Evolutionary conservation across 2,888 invertebrate genomes (phyloP).

Genomic region (Apocheima hispidaria): DNA sequence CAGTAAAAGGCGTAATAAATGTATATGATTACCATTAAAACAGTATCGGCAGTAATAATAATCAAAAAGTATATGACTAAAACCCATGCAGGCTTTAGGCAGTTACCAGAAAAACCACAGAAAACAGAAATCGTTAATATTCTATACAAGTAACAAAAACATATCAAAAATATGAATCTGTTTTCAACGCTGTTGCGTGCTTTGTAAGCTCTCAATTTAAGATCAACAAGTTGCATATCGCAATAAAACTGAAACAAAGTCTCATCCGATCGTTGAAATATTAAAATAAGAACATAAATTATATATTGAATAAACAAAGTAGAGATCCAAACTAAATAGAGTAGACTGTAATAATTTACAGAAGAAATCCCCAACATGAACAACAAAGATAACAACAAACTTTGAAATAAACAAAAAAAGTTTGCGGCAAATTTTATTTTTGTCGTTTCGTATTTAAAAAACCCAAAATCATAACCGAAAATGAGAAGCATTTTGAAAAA

Average conservation of each 20-base stretch:
- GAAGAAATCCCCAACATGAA: background rate
- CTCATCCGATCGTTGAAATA: background rate
- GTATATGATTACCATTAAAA: background rate
- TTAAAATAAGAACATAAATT: background rate
- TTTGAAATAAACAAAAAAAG: background rate
- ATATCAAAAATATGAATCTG: background rate
- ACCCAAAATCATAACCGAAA: background rate
- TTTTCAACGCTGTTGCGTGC: background rate
- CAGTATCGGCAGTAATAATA: background rate
- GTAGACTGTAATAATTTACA: background rate
- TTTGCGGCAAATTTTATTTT: background rate
- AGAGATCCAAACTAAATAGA: background rate
- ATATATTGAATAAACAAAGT: background rate
- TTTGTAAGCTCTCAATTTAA: background rate
- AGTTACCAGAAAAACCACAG: background rate
- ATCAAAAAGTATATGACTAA: background rate
- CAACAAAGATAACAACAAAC: background rate
- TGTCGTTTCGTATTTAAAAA: constrained; percentile 1
- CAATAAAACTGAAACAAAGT: constrained; percentile 2
- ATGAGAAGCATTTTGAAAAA: background rate
- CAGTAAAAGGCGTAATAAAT: background rate
- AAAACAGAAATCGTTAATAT: background rate
- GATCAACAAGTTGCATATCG: background rate
- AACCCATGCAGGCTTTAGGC: background rate
- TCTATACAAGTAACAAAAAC: background rate